Conservation (phyloP, 2,113 vertebrate species). For the Bubo blakistoni region DNA sequence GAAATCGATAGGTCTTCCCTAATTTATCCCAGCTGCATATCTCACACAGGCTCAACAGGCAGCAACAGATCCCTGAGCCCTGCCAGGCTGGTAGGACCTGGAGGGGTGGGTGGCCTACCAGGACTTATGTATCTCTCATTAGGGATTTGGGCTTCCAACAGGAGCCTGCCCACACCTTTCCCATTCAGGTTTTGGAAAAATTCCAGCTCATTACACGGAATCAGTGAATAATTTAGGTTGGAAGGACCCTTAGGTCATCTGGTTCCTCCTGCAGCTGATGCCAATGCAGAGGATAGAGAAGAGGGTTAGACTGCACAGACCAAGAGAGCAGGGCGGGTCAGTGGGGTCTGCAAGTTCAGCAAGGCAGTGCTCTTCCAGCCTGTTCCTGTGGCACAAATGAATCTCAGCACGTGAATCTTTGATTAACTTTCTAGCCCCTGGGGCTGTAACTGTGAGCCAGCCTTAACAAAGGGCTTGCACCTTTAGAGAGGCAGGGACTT, state of each 20-base stretch:
- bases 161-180: conserved; percentile 22
- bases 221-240: not conserved
- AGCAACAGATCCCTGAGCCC: not conserved
- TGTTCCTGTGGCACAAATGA: not conserved
- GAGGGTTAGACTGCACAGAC: not conserved
- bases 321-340: not conserved
- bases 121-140: not conserved
- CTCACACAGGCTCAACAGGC: not conserved
- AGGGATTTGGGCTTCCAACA: not conserved
- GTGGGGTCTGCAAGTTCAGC: not conserved
- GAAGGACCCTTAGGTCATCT: not conserved
- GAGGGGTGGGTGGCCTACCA: not conserved
- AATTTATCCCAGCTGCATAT: not conserved
- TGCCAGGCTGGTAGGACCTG: not conserved
- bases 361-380: not conserved
- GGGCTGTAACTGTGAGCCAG: not conserved
- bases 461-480: not conserved
- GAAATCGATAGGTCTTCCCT: not conserved
- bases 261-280: not conserved
- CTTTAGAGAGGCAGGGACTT: not conserved
- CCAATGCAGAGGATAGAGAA: not conserved
- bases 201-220: not conserved
- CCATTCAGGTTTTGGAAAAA: not conserved
- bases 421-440: not conserved
- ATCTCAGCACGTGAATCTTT: not conserved